phyloP scores from a whole-genome alignment of 2,113 vertebrate species.

The Oreochromis tanganicae region DNA sequence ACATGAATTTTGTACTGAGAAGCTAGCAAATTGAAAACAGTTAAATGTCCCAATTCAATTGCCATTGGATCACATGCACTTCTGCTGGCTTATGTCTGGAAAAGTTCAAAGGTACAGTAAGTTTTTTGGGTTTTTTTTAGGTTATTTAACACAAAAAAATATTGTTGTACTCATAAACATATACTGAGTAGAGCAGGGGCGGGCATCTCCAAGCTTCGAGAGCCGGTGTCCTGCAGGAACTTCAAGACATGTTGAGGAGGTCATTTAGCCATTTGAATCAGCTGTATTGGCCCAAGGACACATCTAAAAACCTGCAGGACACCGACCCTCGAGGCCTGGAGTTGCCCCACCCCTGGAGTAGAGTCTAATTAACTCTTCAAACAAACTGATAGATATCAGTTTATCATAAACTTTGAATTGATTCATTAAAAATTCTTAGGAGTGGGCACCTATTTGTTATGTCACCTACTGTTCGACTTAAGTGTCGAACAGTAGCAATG shows the following conservation, averaged over 20 bases:
- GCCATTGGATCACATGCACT: not conserved
- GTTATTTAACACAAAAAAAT: not conserved
- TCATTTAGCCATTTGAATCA: not conserved
- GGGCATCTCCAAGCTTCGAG: rapidly evolving
- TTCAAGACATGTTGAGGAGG: not conserved
- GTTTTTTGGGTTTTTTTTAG: not conserved
- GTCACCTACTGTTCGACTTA: not conserved
- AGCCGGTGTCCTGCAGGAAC: not conserved
- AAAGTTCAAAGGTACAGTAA: not conserved
- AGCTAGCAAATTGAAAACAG: not conserved
- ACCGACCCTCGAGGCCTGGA: not conserved
- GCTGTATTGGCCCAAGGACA: not conserved
- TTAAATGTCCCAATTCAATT: not conserved
- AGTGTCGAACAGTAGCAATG: too few species aligned
- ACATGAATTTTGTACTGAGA: not conserved
- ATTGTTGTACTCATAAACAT: not conserved
- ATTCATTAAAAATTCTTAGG: not conserved
- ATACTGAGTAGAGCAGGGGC: not conserved
- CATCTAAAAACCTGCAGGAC: not conserved
- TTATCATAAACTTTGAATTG: not conserved
- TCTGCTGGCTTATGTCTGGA: not conserved
- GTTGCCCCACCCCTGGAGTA: not conserved
- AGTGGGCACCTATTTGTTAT: not conserved
- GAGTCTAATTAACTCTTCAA: not conserved
- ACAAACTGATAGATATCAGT: not conserved